Conservation (phyloP, 2,113 vertebrate genomes). For the Poecile atricapillus region DNA sequence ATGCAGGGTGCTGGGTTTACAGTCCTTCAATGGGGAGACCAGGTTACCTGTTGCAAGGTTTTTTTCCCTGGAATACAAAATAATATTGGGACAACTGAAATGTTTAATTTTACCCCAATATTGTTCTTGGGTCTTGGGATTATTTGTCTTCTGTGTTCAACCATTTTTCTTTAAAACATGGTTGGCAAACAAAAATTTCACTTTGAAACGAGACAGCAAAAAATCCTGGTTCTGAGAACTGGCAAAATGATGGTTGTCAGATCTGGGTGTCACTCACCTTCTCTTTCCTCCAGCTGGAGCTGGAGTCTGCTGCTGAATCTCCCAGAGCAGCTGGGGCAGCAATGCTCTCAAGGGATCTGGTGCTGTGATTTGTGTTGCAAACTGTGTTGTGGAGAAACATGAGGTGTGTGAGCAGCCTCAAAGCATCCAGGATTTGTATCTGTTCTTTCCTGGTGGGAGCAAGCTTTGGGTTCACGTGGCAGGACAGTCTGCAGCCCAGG, state of each 20-base stretch:
- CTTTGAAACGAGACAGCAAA: background rate
- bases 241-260: background rate
- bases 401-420: background rate
- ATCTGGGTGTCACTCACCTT: background rate
- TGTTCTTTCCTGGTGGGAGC: rapidly evolving
- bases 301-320: background rate
- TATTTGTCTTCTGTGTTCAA: background rate
- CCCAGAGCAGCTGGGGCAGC: background rate
- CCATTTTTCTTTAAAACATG: background rate
- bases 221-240: background rate
- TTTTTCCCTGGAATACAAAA: background rate
- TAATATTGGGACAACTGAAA: background rate
- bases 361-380: rapidly evolving
- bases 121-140: background rate
- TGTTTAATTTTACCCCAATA: background rate
- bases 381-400: background rate
- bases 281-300: background rate
- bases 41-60: background rate
- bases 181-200: background rate
- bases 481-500: rapidly evolving
- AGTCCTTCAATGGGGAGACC: background rate
- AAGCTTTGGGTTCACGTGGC: background rate
- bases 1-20: background rate
- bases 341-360: background rate
- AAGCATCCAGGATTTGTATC: rapidly evolving